Evolutionary conservation across 2,113 vertebrate genomes (phyloP).

Genomic region (Baryphthengus martii): DNA sequence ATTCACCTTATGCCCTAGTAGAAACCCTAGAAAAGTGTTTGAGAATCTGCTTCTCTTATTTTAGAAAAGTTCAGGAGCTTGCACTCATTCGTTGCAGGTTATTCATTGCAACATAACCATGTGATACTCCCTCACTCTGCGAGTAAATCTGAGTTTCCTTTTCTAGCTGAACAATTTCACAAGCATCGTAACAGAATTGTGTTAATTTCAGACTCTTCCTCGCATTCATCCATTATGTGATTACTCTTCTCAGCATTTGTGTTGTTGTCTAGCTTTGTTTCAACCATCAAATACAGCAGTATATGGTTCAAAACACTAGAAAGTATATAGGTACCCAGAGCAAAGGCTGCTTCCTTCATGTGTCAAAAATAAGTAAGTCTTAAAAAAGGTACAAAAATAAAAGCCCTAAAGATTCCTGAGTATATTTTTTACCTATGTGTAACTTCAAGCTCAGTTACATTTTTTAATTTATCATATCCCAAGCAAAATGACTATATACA

Average conservation of each 20-base stretch:
- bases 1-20: not conserved
- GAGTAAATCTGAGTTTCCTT: not conserved
- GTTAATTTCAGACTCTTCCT: not conserved
- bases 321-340: not conserved
- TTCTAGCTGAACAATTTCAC: not conserved
- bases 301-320: not conserved
- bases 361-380: not conserved
- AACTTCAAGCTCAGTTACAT: not conserved
- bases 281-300: not conserved
- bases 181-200: not conserved
- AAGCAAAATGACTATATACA: not conserved
- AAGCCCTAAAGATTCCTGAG: not conserved
- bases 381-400: not conserved
- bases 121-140: not conserved
- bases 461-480: not conserved
- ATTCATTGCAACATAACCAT: not conserved
- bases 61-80: not conserved
- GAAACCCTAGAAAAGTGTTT: not conserved
- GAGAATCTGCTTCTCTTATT: not conserved
- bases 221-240: not conserved
- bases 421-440: not conserved
- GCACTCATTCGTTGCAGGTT: not conserved
- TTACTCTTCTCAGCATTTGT: not conserved
- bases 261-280: not conserved
- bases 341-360: not conserved